Evolutionary conservation across 1,140 invertebrate genomes (phyloP).

Genomic region (Zaprionus tsacasi): DNA sequence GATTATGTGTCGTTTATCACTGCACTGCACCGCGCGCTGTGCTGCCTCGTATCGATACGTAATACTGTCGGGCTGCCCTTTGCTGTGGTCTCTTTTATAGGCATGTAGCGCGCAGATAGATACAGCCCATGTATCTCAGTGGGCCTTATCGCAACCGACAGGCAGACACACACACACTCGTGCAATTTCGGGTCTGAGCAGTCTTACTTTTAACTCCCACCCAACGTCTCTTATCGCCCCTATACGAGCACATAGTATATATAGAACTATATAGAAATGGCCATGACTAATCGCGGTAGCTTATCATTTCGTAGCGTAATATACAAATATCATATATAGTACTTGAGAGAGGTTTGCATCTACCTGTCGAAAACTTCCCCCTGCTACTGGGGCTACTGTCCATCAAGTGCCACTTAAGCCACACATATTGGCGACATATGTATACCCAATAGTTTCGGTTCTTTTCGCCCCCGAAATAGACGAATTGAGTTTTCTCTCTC

Average conservation of each 20-base stretch:
- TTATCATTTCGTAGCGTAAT: constrained; percentile 6
- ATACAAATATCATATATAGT: not conserved
- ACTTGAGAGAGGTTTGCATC: not conserved
- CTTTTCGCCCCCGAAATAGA: constrained; percentile 6
- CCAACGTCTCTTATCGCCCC: constrained; percentile 40
- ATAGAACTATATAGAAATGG: constrained; percentile 6
- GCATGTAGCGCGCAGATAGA: constrained; percentile 22
- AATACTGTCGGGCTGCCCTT: constrained; percentile 33
- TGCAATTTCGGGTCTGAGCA: not conserved
- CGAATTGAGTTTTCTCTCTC: not conserved
- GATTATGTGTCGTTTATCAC: constrained; percentile 3
- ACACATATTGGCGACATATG: constrained; percentile 20
- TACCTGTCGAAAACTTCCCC: constrained; percentile 15
- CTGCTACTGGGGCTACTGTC: not conserved
- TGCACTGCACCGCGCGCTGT: constrained; percentile 5
- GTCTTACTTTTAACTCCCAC: constrained; percentile 28
- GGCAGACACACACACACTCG: constrained; percentile 3
- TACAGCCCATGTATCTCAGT: constrained; percentile 19
- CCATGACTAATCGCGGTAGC: constrained; percentile 31
- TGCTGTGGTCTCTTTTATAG: constrained; percentile 42
- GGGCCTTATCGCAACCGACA: not conserved
- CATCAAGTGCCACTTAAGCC: not conserved
- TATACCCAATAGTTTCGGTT: not conserved
- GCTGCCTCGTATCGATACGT: constrained; percentile 13
- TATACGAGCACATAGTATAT: not conserved